Conservation (phyloP, 2,888 invertebrate genomes). For the Cinara cedri region DNA sequence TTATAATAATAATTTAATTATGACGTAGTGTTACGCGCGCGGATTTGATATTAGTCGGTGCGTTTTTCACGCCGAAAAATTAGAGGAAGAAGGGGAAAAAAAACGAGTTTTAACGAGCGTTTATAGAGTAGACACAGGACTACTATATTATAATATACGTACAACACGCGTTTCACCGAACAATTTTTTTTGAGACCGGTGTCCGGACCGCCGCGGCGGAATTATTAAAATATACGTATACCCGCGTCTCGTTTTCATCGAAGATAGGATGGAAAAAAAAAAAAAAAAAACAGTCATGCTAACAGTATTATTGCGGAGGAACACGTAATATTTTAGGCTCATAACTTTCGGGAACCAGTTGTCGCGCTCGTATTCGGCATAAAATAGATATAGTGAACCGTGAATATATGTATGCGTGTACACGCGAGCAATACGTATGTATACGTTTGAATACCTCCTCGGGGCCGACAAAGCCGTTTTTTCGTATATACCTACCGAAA, state of each 20-base stretch:
- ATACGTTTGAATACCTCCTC: slow-evolving; percentile 29
- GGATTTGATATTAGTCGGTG: too few species aligned
- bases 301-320: not conserved
- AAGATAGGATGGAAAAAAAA: not conserved
- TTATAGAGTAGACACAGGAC: too few species aligned
- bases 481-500: not conserved
- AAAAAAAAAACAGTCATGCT: not conserved
- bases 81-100: too few species aligned
- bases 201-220: not conserved
- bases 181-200: slow-evolving; percentile 32
- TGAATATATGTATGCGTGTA: too few species aligned
- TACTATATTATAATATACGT: too few species aligned
- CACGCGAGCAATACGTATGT: not conserved
- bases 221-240: slow-evolving; percentile 15
- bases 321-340: slow-evolving; percentile 37
- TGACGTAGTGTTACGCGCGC: too few species aligned
- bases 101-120: slow-evolving; percentile 26
- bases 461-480: slow-evolving; percentile 38
- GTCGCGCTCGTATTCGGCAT: not conserved
- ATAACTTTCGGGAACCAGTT: slow-evolving; percentile 51
- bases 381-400: too few species aligned
- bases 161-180: slow-evolving; percentile 19
- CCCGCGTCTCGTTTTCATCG: slow-evolving; percentile 11
- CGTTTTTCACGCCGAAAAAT: too few species aligned
- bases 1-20: too few species aligned